Conservation (phyloP, 2,797 vertebrate genomes). For the Ataeniobius toweri region DNA sequence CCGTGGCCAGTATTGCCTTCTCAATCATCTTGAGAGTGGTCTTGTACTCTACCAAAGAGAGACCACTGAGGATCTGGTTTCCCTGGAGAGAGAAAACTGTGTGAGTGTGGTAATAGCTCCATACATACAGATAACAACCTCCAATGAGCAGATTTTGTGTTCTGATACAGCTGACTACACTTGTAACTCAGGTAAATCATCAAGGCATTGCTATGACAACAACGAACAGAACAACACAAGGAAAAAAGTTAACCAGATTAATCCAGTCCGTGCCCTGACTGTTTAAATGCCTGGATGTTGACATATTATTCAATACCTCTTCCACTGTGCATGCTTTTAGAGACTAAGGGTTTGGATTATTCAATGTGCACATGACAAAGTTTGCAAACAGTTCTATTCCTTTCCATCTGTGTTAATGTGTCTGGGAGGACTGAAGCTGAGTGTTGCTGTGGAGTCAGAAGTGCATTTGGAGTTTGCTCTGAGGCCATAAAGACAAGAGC, state of each 20-base stretch:
- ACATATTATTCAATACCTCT: slow-evolving; percentile 17
- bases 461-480: slow-evolving; percentile 42
- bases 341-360: slow-evolving; percentile 13
- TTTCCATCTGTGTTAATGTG: background rate
- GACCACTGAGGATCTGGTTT: slow-evolving; percentile 93
- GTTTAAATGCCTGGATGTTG: slow-evolving; percentile 18
- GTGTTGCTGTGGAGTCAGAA: slow-evolving; percentile 17
- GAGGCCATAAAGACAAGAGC: slow-evolving; percentile 46
- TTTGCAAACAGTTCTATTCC: background rate
- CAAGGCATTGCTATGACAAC: slow-evolving; percentile 33
- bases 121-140: background rate
- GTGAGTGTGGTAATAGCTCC: background rate
- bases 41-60: slow-evolving; percentile 96
- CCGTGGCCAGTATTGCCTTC: slow-evolving; percentile 95
- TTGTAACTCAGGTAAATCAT: background rate
- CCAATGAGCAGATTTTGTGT: background rate
- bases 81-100: slow-evolving; percentile 76
- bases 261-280: slow-evolving; percentile 5
- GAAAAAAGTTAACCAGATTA: slow-evolving; percentile 12
- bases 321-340: slow-evolving; percentile 13
- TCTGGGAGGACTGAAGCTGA: slow-evolving; percentile 13
- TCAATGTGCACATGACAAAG: background rate
- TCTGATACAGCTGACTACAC: slow-evolving; percentile 1
- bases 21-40: slow-evolving; percentile 94
- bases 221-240: background rate